phyloP scores from a whole-genome alignment of 1,140 invertebrate species.

The Drosophila serrata region DNA sequence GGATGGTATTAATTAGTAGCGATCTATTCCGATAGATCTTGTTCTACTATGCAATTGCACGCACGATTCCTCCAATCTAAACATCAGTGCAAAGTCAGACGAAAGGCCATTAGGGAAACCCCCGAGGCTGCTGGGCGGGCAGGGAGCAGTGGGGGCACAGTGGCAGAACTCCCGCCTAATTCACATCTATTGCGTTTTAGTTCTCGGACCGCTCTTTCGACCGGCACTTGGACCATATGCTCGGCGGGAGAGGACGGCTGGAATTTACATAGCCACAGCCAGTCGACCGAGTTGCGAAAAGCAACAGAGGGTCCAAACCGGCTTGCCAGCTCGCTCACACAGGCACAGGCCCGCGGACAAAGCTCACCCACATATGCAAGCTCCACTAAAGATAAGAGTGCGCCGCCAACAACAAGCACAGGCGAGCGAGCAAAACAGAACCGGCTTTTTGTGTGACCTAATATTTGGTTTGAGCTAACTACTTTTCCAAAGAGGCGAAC shows the following conservation, averaged over 20 bases:
- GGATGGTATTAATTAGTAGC: too few relatives aligned
- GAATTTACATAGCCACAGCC: conserved; percentile 70
- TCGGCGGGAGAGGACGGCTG: conserved; percentile 24
- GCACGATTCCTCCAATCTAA: background rate
- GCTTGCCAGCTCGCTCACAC: conserved; percentile 54
- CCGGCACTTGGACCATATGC: conserved; percentile 42
- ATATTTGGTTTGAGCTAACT: conserved; percentile 46
- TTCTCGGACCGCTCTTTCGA: conserved; percentile 46
- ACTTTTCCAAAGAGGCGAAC: conserved; percentile 58
- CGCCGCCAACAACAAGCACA: conserved; percentile 19
- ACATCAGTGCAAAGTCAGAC: background rate
- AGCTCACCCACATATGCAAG: conserved; percentile 76
- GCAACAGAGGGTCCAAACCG: conserved; percentile 60
- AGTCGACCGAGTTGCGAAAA: conserved; percentile 47
- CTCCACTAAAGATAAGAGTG: conserved; percentile 61
- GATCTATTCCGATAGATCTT: background rate
- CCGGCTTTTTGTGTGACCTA: conserved; percentile 69
- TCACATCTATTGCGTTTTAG: conserved; percentile 65
- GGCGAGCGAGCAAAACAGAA: conserved; percentile 49
- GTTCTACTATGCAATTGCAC: background rate
- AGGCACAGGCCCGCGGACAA: conserved; percentile 10
- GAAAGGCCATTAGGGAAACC: conserved; percentile 53
- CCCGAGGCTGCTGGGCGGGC: conserved; percentile 9
- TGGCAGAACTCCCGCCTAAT: conserved; percentile 46
- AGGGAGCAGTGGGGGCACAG: background rate